Conservation (phyloP, 2,888 invertebrate species). For the Loripinus fragilis region DNA sequence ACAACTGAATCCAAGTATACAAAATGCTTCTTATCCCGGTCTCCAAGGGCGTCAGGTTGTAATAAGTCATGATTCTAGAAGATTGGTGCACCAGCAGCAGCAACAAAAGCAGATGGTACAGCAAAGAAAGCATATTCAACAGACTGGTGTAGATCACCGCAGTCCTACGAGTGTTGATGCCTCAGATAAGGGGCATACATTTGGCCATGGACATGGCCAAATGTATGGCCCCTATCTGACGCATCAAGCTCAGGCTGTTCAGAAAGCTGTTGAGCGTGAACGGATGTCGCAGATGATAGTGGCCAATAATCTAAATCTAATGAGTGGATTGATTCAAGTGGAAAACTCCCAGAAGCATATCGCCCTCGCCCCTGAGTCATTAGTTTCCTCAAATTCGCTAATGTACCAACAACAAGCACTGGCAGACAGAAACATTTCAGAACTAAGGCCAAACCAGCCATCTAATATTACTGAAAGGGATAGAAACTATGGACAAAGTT, state of each 20-base stretch:
- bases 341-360: background rate
- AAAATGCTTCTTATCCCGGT: background rate
- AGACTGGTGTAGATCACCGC: background rate
- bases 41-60: background rate
- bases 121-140: background rate
- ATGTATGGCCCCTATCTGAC: background rate
- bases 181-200: too few relatives aligned
- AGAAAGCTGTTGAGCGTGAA: background rate
- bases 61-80: background rate
- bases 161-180: background rate
- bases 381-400: background rate
- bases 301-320: background rate
- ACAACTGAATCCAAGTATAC: background rate
- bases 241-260: background rate
- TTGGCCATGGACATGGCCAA: too few relatives aligned
- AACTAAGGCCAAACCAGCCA: background rate
- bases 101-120: constrained; percentile 42
- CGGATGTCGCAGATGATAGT: background rate
- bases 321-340: background rate
- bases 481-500: background rate
- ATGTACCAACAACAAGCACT: background rate
- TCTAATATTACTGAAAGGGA: background rate
- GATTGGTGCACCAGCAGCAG: constrained; percentile 42
- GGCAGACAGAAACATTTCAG: background rate
- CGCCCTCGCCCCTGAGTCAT: background rate